Base-by-base conservation (phyloP, 1,140 invertebrate species). In the Pseudomyrmex pallidus region DNA sequence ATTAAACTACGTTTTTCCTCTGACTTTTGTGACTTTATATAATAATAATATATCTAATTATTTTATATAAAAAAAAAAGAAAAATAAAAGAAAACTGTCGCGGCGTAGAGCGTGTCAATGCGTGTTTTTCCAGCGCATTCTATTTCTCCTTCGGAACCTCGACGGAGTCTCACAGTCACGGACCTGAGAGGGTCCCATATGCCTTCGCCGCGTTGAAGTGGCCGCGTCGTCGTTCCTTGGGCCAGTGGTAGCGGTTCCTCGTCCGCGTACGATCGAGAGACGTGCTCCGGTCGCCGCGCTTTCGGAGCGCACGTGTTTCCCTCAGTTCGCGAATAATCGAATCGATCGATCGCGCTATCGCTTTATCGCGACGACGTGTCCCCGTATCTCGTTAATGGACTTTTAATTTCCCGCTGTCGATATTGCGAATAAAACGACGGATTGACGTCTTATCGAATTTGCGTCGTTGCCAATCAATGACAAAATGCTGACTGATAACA, bases 231-330 rank as follows among this genome's bases (percentile, higher is more conserved):
- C 90, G 88, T 91, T 93, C 88, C 90, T 92, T 89, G 88, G 91
- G 91, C 91, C 90, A 93, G 92, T 93, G 91, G 92, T 87, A 91
- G 88, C 90, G 89, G 92, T 91, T 87, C 89, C 88, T 90, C 89
- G 89, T 73, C 85, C 90, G 88, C 68, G 90, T 87, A 85, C 87
- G 90, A 92, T 90, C 91, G 89, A 86, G 85, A 85, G 85, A 87
- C 89, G 85, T 85, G 83, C 77, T 88, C 89, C 63, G 84, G 80
- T 68, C 78, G 83, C 68, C 70, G 85, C 70, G 67, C 86, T 88
- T 80, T 78, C 84, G 74, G 84, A 82, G 85, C 64, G 85, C 86
- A 87, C 86, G 86, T 87, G 86, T 87, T 66, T n/a, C 8, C 13
- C 15, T 2, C 17, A 0, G 13, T 35, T 15, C 12, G 17, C 15